Evolutionary conservation across 2,797 vertebrate genomes (phyloP), one percentile per base, ranked within the genome.

Genomic region (Anguilla obscura): DNA sequence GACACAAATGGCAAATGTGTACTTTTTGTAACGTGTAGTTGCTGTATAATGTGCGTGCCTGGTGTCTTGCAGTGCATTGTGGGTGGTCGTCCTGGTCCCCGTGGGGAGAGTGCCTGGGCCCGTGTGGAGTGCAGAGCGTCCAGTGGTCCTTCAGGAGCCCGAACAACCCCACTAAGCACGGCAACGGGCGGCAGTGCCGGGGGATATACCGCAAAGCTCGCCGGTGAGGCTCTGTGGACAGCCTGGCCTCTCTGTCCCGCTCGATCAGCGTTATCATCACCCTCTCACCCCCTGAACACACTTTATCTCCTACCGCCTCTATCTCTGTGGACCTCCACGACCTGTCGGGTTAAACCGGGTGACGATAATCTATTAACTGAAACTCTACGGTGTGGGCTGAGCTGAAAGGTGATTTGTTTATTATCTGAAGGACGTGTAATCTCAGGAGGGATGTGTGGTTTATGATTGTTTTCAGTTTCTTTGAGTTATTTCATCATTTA

Each of bases 101-200:
- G 0, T 99, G 98, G 98, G 97, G 97, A 0, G 95, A 97, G 52
- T 99, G 98, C 91, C 92, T 98, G 90, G 98, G 97, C 0, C 95
- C 97, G 0, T 98, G 98, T 36, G 96, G 97, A 0, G 95, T 97
- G 66, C 96, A 97, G 92, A 98, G 97, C 71, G 94, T 99, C 54
- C 98, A 98, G 94, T 99, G 98, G 98, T 97, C 98, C 0, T 99
- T 99, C 90, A 96, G 97, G 63, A 98, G 98, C 91, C 97, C 98
- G n/a, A 97, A 96, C 91, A 98, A 97, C 91, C 97, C 97, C 16
- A 91, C 86, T 71, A 95, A 93, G 30, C 92, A 95, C 0, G 96
- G 97, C 24, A 94, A 90, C 0, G 97, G 97, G 1, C 94, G 89
- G 14, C 93, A 92, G 0, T 98, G 98, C 88, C 90, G 95, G 0